Conservation (phyloP, 2,797 vertebrate genomes). For the Pelochelys cantorii region DNA sequence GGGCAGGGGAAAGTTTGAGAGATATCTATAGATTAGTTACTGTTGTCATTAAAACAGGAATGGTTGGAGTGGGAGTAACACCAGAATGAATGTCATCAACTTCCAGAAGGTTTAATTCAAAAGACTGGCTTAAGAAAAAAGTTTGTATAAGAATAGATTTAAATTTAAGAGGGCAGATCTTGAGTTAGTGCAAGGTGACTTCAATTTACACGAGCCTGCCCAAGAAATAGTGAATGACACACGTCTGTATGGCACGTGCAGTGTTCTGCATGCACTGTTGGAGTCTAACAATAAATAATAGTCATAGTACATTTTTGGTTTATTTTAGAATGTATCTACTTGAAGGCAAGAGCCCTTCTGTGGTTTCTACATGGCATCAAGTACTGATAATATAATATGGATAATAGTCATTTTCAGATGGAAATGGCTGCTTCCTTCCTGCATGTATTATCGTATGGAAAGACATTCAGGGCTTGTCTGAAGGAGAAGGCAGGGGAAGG, state of each 20-base stretch:
- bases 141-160: not conserved
- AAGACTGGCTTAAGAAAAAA: not conserved
- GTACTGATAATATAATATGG: not conserved
- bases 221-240: not conserved
- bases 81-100: not conserved
- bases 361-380: not conserved
- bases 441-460: not conserved
- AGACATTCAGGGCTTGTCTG: not conserved
- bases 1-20: not conserved
- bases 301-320: accelerated
- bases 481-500: too few species aligned
- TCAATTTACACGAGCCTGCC: not conserved
- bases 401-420: not conserved
- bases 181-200: not conserved
- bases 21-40: accelerated
- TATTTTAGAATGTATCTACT: not conserved
- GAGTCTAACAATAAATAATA: not conserved
- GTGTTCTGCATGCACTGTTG: accelerated
- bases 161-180: not conserved
- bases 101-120: not conserved
- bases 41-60: not conserved
- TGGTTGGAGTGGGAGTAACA: not conserved
- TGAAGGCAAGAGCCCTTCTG: not conserved
- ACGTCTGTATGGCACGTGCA: not conserved
- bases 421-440: accelerated